phyloP scores from a whole-genome alignment of 2,888 invertebrate species.

The Cyclophora punctaria region DNA sequence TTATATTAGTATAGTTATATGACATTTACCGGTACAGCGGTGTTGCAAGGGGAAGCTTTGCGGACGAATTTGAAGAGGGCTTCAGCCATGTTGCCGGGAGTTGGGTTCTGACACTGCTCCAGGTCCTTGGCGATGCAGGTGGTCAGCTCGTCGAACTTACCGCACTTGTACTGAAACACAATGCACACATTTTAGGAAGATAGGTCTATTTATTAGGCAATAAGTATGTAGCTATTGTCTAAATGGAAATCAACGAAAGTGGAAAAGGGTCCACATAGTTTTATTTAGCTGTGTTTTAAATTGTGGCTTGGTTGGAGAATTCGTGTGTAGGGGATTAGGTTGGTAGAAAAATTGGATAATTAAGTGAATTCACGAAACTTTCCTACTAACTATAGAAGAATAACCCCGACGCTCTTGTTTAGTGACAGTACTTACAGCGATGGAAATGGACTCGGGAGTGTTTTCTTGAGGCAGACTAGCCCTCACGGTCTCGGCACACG shows the following conservation, averaged over 20 bases:
- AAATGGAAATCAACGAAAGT: too few relatives aligned
- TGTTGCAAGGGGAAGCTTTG: slow-evolving; percentile 78
- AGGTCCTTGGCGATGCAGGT: slow-evolving; percentile 76
- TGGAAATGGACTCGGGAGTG: slow-evolving; percentile 27
- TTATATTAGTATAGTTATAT: not conserved
- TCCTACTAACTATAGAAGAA: too few relatives aligned
- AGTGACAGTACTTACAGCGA: slow-evolving; percentile 30
- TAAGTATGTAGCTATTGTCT: too few relatives aligned
- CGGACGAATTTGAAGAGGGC: slow-evolving; percentile 83
- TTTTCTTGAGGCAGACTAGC: slow-evolving; percentile 25
- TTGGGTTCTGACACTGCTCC: slow-evolving; percentile 81
- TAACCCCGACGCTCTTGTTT: too few relatives aligned
- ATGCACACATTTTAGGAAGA: too few relatives aligned
- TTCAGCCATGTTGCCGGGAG: slow-evolving; percentile 86
- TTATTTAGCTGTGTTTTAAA: too few relatives aligned
- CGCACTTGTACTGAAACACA: slow-evolving; percentile 50
- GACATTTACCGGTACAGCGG: slow-evolving; percentile 15
- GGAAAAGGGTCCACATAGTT: too few relatives aligned
- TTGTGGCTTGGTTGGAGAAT: too few relatives aligned
- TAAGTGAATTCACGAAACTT: too few relatives aligned
- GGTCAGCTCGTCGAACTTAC: slow-evolving; percentile 72
- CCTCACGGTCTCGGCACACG: slow-evolving; percentile 69
- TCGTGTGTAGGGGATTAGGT: too few relatives aligned
- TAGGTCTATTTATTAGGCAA: too few relatives aligned
- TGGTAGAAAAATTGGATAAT: too few relatives aligned